Base-by-base conservation (phyloP, 1,140 invertebrate species). In the Grapholita molesta region DNA sequence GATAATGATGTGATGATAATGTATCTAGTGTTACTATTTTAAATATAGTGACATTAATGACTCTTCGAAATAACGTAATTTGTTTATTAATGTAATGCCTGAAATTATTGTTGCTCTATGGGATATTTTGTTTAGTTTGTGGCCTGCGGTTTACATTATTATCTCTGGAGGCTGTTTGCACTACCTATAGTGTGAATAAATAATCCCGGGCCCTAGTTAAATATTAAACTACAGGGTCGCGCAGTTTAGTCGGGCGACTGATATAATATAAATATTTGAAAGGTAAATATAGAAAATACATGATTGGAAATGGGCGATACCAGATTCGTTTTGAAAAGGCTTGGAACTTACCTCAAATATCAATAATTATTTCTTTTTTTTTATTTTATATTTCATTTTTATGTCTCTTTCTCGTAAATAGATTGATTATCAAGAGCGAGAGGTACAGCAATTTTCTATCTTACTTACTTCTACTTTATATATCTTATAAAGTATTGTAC, bases 131-230 rank as follows among this genome's bases (percentile, higher is more conserved):
- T 89, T 89, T 74, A 74, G 75, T 80, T 82, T 81, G 72, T 61
- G 71, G 64, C 32, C 61, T 23, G 70, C 61, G 77, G 78, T 79
- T 74, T 80, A 32, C 55, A 84, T 83, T 85, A 79, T 80, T 80
- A 84, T 81, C 79, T 81, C 73, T 66, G 70, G 67, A 28, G 70
- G 74, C 67, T 79, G 79, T 88, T 83, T 85, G 78, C 76, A 71
- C 69, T 78, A 70, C 70, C 72, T 69, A 74, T 74, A 72, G 79
- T 77, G 74, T 90, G 85, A 89, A 89, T 89, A 87, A 88, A 87
- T 88, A 85, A 88, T 87, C 71, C 64, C 76, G 77, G 82, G 65
- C 78, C 79, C 79, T 80, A 76, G 78, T 88, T 85, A 85, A 89
- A 84, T 85, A 87, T 89, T 89, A 83, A 86, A 85, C 80, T 77